Evolutionary conservation across 2,797 vertebrate genomes (phyloP).

Genomic region (Tachyglossus aculeatus): DNA sequence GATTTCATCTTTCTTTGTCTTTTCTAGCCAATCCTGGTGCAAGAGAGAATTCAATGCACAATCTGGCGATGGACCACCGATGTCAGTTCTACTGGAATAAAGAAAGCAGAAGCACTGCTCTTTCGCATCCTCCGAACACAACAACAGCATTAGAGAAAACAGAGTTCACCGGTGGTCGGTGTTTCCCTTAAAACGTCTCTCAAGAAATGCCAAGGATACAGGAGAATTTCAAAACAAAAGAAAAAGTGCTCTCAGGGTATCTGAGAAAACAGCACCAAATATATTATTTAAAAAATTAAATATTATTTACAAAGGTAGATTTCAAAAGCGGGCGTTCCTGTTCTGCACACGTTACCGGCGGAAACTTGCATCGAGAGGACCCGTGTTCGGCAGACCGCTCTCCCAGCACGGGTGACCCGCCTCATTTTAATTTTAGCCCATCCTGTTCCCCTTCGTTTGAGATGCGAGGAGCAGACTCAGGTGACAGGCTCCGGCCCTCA

Average conservation of each 20-base stretch:
- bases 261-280: conserved; percentile 80
- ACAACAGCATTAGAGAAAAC: conserved; percentile 22
- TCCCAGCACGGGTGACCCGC: background rate
- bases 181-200: conserved; percentile 71
- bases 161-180: conserved; percentile 8
- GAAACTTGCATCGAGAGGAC: conserved; percentile 62
- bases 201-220: conserved; percentile 68
- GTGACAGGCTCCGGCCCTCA: background rate
- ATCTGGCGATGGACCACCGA: background rate
- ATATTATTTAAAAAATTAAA: conserved; percentile 81
- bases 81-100: background rate
- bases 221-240: conserved; percentile 56
- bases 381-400: conserved; percentile 15
- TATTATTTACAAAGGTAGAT: conserved; percentile 79
- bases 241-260: conserved; percentile 72
- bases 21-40: conserved; percentile 56
- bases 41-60: conserved; percentile 37
- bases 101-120: conserved; percentile 14
- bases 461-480: background rate
- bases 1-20: conserved; percentile 39
- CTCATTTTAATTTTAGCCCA: too few species aligned
- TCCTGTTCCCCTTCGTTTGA: conserved; percentile 15
- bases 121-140: conserved; percentile 31
- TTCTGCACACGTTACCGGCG: conserved; percentile 65
- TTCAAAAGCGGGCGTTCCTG: conserved; percentile 58